phyloP scores from a whole-genome alignment of 2,113 vertebrate species.

The Mormyrus lacerda region DNA sequence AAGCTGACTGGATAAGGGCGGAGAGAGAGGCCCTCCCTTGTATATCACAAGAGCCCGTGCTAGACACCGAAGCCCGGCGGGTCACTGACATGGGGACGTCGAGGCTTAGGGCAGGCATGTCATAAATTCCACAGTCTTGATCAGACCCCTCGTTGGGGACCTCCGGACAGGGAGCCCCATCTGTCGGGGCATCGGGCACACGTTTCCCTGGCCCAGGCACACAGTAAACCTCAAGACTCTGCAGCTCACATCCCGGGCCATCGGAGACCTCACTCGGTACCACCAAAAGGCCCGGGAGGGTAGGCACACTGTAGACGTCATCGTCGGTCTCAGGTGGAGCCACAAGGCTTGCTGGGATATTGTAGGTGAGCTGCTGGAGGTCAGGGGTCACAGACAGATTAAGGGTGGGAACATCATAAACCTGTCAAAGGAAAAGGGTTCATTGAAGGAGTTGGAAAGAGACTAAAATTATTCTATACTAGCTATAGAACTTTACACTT shows the following conservation, averaged over 20 bases:
- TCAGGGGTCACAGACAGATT: constrained; percentile 39
- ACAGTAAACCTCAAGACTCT: constrained; percentile 35
- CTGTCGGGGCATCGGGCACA: neutral
- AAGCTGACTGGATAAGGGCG: constrained; percentile 54
- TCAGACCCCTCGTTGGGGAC: constrained; percentile 42
- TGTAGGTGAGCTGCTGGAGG: neutral
- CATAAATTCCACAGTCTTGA: constrained; percentile 69
- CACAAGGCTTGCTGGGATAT: constrained; percentile 28
- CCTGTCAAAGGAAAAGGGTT: constrained; percentile 46
- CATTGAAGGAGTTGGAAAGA: neutral
- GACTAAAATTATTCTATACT: neutral
- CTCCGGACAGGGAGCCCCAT: constrained; percentile 35
- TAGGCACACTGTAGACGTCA: constrained; percentile 66
- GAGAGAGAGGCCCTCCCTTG: constrained; percentile 59
- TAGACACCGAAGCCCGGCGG: constrained; percentile 61
- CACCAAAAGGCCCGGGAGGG: constrained; percentile 59
- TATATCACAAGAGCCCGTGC: constrained; percentile 61
- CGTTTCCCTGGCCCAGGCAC: constrained; percentile 52
- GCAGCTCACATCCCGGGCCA: constrained; percentile 27
- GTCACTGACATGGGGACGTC: constrained; percentile 48
- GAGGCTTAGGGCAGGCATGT: constrained; percentile 67
- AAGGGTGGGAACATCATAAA: constrained; percentile 73
- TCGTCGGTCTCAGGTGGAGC: constrained; percentile 43
- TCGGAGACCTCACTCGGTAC: constrained; percentile 46
- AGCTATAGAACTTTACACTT: neutral